Evolutionary conservation across 2,113 vertebrate species (phyloP).

Genomic region (Sula dactylatra): DNA sequence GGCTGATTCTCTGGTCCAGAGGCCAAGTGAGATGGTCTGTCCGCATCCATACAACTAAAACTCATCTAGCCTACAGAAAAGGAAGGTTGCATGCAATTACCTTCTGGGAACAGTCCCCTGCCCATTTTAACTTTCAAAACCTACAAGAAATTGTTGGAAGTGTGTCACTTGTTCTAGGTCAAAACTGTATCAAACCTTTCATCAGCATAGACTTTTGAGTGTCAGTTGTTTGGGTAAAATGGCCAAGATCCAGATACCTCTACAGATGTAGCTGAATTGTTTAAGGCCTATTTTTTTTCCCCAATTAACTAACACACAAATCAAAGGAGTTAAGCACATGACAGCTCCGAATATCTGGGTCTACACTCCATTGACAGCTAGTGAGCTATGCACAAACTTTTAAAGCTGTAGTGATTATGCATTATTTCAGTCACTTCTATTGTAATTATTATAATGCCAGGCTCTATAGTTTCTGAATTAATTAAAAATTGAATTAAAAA

Average conservation of each 20-base stretch:
- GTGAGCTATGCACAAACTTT: neutral
- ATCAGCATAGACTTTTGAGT: neutral
- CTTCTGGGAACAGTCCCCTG: neutral
- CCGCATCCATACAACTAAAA: neutral
- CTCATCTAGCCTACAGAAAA: neutral
- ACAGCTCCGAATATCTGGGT: neutral
- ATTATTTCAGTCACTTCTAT: neutral
- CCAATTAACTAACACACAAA: neutral
- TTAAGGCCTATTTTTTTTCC: neutral
- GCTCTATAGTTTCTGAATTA: neutral
- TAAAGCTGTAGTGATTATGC: neutral
- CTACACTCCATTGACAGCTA: neutral
- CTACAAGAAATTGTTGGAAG: neutral
- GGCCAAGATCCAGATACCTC: neutral
- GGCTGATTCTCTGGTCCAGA: neutral
- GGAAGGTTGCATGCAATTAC: neutral
- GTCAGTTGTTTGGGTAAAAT: neutral
- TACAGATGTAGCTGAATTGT: neutral
- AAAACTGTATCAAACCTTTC: neutral
- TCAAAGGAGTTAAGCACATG: neutral
- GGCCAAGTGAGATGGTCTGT: neutral
- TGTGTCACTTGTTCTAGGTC: neutral
- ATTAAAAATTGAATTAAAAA: neutral
- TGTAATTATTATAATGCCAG: neutral
- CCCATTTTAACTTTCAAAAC: neutral